Conservation (phyloP, 2,888 invertebrate species). For the Drosophila niveifrons region DNA sequence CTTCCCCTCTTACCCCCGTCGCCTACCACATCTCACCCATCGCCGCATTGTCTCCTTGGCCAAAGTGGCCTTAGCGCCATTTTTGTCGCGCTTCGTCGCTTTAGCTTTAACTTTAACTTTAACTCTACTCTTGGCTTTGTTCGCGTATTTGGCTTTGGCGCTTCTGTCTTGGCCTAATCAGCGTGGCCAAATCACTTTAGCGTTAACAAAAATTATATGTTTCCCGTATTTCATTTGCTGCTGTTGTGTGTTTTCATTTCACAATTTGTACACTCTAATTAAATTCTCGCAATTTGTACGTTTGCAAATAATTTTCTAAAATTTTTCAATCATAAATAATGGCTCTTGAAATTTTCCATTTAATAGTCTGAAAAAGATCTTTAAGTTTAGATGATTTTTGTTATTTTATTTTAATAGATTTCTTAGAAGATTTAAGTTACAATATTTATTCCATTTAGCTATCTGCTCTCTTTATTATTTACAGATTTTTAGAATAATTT, state of each 20-base stretch:
- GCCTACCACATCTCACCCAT: background rate
- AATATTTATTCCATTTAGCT: no score
- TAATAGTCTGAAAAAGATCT: no score
- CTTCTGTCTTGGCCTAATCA: constrained; percentile 65
- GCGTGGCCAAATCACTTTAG: constrained; percentile 48
- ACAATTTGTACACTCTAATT: constrained; percentile 13
- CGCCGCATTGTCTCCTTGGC: constrained; percentile 42
- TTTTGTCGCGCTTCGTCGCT: constrained; percentile 71
- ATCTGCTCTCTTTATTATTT: no score
- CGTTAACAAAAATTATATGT: constrained; percentile 29
- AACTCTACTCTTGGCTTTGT: background rate
- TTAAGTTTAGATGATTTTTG: no score
- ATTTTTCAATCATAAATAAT: no score
- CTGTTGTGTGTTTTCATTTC: constrained; percentile 42
- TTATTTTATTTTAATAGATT: no score
- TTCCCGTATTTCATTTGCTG: constrained; percentile 74
- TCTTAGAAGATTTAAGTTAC: no score
- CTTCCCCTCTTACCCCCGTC: background rate
- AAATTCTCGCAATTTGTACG: background rate
- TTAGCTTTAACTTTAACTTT: constrained; percentile 5
- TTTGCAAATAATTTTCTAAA: background rate
- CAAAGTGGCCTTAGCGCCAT: constrained; percentile 79
- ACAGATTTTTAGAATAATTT: no score
- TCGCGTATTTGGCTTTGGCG: constrained; percentile 45
- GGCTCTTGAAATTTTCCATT: no score